These are phyloP conservation scores for Grantiella picta DNA, from an alignment of 2,113 vertebrate species.

Conservation along the genomic window DNA sequence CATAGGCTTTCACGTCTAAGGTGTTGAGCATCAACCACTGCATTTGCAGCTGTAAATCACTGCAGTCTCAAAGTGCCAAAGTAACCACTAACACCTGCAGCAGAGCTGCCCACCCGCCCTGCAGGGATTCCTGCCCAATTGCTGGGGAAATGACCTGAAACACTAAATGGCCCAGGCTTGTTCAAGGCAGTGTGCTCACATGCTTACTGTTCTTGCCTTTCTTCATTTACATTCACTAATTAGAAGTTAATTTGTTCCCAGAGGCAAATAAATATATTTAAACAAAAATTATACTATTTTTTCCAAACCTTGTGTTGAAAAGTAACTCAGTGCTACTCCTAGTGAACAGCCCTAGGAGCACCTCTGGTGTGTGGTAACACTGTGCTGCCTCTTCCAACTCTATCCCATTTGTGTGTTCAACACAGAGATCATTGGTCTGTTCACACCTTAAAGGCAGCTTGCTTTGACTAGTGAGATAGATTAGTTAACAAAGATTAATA, in stretches of 20 bases:
- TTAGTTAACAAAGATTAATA: neutral
- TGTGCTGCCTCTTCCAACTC: neutral
- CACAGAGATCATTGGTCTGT: neutral
- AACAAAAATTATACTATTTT: neutral
- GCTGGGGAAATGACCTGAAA: neutral
- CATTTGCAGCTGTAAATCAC: neutral
- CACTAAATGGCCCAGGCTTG: neutral
- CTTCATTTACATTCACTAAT: neutral
- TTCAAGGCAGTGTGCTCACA: neutral
- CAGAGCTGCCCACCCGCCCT: neutral
- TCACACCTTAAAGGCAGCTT: neutral
- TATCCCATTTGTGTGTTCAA: neutral
- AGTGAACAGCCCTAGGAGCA: neutral
- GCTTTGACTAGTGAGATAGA: neutral
- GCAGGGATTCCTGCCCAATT: neutral
- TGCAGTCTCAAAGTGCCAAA: neutral
- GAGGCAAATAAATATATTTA: neutral
- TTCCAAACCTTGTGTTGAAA: neutral
- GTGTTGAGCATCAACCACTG: neutral
- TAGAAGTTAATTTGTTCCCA: conserved; percentile 19
- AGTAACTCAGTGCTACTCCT: neutral
- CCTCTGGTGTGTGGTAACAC: neutral
- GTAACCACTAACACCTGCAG: neutral
- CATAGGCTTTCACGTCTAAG: neutral
- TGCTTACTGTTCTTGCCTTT: neutral